Conservation (phyloP, 1,140 invertebrate species). For the Pogonognathellus flavescens region DNA sequence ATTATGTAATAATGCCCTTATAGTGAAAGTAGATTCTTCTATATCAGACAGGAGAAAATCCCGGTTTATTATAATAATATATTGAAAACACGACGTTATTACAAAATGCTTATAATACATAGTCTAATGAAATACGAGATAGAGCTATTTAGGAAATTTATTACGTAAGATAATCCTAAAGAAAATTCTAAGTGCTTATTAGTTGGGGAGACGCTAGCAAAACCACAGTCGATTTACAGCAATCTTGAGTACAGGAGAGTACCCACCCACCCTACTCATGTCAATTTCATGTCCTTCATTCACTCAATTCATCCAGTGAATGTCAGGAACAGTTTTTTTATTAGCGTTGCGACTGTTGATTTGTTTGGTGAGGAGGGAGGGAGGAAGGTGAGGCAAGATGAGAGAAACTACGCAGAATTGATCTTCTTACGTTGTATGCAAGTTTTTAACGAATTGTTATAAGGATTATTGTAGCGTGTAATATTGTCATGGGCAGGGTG, state of each 20-base stretch:
- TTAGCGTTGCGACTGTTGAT: too few species aligned
- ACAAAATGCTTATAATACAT: conserved; percentile 20
- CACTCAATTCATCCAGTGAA: too few species aligned
- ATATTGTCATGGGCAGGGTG: background rate
- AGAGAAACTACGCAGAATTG: background rate
- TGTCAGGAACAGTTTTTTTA: too few species aligned
- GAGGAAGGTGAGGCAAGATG: background rate
- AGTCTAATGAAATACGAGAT: conserved; percentile 22
- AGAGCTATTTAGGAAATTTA: background rate
- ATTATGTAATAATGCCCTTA: background rate
- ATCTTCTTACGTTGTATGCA: conserved; percentile 8
- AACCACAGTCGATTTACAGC: too few species aligned
- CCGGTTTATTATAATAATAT: conserved; percentile 28
- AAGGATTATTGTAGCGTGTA: conserved; percentile 6
- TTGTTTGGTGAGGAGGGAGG: background rate
- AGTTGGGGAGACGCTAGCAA: too few species aligned
- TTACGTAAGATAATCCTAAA: too few species aligned
- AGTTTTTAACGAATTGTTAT: conserved; percentile 32
- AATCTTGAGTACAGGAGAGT: too few species aligned
- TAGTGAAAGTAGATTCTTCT: too few species aligned
- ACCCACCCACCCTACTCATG: too few species aligned
- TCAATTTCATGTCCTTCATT: too few species aligned
- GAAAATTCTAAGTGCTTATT: too few species aligned
- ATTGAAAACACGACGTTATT: background rate
- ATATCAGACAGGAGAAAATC: background rate